These are phyloP conservation scores for Conus ventricosus DNA, from an alignment of 1,140 invertebrate species.

Conservation along the genomic window DNA sequence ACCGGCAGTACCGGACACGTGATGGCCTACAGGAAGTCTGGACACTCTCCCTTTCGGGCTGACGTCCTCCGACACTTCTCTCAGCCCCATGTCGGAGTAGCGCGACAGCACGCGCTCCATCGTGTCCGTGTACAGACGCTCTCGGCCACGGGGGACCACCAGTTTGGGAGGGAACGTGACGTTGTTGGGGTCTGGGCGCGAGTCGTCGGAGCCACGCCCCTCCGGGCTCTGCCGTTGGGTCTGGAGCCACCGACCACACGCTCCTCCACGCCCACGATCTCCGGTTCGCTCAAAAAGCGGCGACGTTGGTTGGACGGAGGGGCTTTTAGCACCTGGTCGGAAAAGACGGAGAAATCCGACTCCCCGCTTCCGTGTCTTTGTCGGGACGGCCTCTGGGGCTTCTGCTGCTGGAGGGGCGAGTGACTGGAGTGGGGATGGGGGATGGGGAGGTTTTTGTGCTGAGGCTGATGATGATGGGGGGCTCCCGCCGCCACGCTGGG, in stretches of 20 bases:
- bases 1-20: not conserved
- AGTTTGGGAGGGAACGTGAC: not conserved
- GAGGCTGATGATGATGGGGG: not conserved
- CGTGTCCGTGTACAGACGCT: slow-evolving; percentile 31
- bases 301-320: not conserved
- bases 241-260: not conserved
- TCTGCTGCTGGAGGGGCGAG: not conserved
- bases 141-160: not conserved
- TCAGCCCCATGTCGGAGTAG: slow-evolving; percentile 26
- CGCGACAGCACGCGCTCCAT: slow-evolving; percentile 37
- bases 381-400: not conserved
- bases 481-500: not conserved
- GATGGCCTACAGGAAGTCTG: not conserved
- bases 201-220: not conserved
- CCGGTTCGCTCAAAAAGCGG: slow-evolving; percentile 24
- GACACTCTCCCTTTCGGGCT: not conserved
- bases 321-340: slow-evolving; percentile 13
- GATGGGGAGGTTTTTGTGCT: not conserved
- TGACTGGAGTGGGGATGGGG: not conserved
- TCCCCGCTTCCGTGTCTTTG: slow-evolving; percentile 25
- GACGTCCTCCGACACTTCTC: slow-evolving; percentile 3
- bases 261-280: not conserved
- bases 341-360: slow-evolving; percentile 21
- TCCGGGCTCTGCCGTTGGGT: not conserved
- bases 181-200: not conserved